Evolutionary conservation across 2,888 invertebrate genomes (phyloP).

Genomic region (Litoditis marina): DNA sequence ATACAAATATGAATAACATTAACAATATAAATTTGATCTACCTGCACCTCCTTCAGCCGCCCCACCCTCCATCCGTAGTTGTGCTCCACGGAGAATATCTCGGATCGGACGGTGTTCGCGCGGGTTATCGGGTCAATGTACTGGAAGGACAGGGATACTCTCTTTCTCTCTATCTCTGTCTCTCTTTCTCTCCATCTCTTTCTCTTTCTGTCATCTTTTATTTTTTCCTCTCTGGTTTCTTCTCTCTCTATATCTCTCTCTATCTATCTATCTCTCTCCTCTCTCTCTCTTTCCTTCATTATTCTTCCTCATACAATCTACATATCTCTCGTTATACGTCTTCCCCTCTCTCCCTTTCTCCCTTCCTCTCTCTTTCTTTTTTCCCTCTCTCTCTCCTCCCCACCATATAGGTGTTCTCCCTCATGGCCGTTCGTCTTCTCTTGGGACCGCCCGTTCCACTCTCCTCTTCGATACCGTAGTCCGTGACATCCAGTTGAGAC

Average conservation of each 20-base stretch:
- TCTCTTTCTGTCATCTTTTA: too few relatives aligned
- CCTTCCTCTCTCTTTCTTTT: too few relatives aligned
- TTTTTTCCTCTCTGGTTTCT: too few relatives aligned
- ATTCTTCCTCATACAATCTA: too few relatives aligned
- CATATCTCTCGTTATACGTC: too few relatives aligned
- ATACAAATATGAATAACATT: neutral
- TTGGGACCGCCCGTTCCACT: neutral
- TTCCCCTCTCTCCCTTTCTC: too few relatives aligned
- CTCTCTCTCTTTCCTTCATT: too few relatives aligned
- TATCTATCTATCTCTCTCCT: too few relatives aligned
- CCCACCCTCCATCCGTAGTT: slow-evolving; percentile 24
- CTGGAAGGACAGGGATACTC: slow-evolving; percentile 21
- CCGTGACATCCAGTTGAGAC: slow-evolving; percentile 14
- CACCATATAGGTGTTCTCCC: slow-evolving; percentile 21
- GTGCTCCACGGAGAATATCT: slow-evolving; percentile 9
- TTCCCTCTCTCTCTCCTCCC: too few relatives aligned
- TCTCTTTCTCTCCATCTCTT: too few relatives aligned
- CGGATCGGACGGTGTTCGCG: slow-evolving; percentile 48
- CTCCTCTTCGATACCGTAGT: slow-evolving; percentile 2
- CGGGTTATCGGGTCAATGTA: slow-evolving; percentile 58
- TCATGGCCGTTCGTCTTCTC: slow-evolving; percentile 10
- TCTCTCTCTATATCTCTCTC: too few relatives aligned
- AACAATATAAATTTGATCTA: slow-evolving; percentile 8
- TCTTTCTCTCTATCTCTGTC: too few relatives aligned
- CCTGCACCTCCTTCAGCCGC: slow-evolving; percentile 23